Conservation (phyloP, 2,888 invertebrate genomes). For the Teinopalpus imperialis region DNA sequence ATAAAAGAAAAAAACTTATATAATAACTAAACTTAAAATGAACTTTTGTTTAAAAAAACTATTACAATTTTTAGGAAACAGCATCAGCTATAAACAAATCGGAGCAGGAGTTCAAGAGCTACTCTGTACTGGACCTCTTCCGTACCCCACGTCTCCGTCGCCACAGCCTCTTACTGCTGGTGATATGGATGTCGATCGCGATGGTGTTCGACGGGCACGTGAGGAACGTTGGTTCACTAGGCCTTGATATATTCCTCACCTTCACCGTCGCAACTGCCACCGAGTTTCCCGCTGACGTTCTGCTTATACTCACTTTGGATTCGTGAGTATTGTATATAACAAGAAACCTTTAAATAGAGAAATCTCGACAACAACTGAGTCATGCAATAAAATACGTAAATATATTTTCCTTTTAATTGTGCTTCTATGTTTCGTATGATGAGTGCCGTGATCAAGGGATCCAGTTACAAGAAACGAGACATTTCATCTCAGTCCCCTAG, state of each 20-base stretch:
- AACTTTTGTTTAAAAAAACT: too few relatives aligned
- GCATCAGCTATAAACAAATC: constrained; percentile 85
- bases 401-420: too few relatives aligned
- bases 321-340: constrained; percentile 50
- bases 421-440: too few relatives aligned
- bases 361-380: too few relatives aligned
- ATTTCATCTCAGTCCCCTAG: too few relatives aligned
- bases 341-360: too few relatives aligned
- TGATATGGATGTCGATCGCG: constrained; percentile 93
- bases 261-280: constrained; percentile 92
- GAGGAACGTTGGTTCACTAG: constrained; percentile 91
- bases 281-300: constrained; percentile 91
- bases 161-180: constrained; percentile 86
- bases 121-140: constrained; percentile 90
- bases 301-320: constrained; percentile 87
- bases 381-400: too few relatives aligned
- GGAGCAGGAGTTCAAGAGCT: constrained; percentile 86
- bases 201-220: constrained; percentile 95
- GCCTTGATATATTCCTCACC: constrained; percentile 90
- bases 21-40: too few relatives aligned
- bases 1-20: too few relatives aligned
- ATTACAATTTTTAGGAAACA: constrained; percentile 71
- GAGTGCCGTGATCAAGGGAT: too few relatives aligned
- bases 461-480: too few relatives aligned
- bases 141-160: constrained; percentile 88